phyloP scores from a whole-genome alignment of 2,113 vertebrate species.

The Hippopotamus amphibius region DNA sequence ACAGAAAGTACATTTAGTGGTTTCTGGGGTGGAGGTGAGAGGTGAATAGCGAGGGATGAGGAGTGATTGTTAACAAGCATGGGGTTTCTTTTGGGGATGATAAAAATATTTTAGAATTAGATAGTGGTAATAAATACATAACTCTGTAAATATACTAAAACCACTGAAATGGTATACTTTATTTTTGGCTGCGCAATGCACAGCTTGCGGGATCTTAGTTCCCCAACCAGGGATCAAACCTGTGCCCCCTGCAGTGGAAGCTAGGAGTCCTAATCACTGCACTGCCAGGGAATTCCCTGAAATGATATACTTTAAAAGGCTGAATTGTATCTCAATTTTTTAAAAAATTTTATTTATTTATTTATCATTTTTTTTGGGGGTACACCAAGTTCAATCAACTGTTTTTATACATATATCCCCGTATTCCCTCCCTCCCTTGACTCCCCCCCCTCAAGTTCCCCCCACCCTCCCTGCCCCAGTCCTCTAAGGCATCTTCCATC shows the following conservation, averaged over 20 bases:
- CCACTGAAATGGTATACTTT: background rate
- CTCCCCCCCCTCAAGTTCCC: too few relatives aligned
- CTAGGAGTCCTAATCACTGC: background rate
- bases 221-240: background rate
- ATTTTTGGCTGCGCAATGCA: background rate
- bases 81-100: background rate
- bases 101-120: slow-evolving; percentile 7
- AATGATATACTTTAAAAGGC: background rate
- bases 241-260: too few relatives aligned
- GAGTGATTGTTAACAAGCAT: background rate
- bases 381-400: too few relatives aligned
- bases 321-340: background rate
- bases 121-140: background rate
- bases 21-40: background rate
- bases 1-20: background rate
- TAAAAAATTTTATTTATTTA: background rate
- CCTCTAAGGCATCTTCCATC: too few relatives aligned
- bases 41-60: background rate
- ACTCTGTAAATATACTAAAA: background rate
- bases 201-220: background rate
- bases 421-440: too few relatives aligned
- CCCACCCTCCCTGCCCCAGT: too few relatives aligned
- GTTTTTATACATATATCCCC: too few relatives aligned
- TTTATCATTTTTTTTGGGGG: too few relatives aligned
- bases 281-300: background rate